Evolutionary conservation across 2,113 vertebrate species (phyloP).

Genomic region (Proteles cristata): DNA sequence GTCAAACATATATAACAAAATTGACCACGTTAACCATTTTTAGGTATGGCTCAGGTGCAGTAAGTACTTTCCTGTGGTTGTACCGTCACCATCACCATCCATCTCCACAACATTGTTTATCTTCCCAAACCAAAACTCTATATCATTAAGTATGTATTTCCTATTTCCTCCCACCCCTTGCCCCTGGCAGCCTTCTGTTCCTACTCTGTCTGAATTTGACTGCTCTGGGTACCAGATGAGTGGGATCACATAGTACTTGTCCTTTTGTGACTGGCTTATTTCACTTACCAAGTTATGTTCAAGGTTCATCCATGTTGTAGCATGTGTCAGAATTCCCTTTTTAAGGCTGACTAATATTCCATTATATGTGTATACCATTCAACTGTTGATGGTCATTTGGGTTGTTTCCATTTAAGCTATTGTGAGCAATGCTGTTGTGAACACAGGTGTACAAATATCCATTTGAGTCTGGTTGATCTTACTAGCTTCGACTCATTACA

Average conservation of each 20-base stretch:
- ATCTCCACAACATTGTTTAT: not conserved
- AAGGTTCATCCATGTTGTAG: not conserved
- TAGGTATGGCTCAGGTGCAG: not conserved
- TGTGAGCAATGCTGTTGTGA: not conserved
- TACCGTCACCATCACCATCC: not conserved
- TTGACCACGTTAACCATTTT: not conserved
- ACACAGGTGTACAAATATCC: not conserved
- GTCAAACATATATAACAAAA: not conserved
- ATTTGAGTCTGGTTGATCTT: not conserved
- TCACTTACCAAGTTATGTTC: not conserved
- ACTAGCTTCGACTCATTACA: not conserved
- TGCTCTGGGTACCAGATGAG: not conserved
- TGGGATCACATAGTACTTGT: not conserved
- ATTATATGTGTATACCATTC: not conserved
- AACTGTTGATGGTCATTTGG: not conserved
- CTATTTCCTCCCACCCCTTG: not conserved
- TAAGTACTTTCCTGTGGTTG: not conserved
- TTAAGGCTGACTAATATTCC: not conserved
- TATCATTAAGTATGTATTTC: not conserved
- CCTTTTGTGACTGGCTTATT: not conserved
- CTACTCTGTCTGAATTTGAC: conserved; percentile 2
- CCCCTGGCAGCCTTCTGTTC: not conserved
- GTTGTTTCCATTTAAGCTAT: not conserved
- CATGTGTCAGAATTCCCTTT: not conserved
- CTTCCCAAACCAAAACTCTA: not conserved